Evolutionary conservation across 2,888 invertebrate species (phyloP).

Genomic region (Bembecia ichneumoniformis): DNA sequence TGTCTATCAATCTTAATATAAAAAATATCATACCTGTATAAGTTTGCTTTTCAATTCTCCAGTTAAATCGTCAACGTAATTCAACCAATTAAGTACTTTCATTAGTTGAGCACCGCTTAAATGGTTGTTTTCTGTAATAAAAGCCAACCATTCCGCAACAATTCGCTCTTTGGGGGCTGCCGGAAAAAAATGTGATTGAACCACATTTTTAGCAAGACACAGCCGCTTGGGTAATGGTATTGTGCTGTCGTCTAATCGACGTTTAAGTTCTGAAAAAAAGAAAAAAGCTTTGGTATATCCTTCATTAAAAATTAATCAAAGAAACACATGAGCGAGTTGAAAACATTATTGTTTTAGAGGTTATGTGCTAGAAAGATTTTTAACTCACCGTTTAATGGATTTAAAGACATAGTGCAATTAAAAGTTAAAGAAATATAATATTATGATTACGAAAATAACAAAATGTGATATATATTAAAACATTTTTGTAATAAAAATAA

Average conservation of each 20-base stretch:
- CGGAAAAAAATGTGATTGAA: conserved; percentile 58
- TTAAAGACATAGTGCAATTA: conserved; percentile 35
- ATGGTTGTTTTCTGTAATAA: conserved; percentile 29
- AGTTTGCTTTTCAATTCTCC: conserved; percentile 45
- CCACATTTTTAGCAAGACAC: conserved; percentile 67
- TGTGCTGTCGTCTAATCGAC: conserved; percentile 45
- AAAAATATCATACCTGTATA: conserved; percentile 35
- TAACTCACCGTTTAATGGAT: conserved; percentile 41
- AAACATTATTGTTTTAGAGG: neutral
- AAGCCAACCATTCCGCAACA: conserved; percentile 62
- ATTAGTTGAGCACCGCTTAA: conserved; percentile 35
- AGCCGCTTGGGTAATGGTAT: conserved; percentile 64
- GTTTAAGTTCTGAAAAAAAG: conserved; percentile 54
- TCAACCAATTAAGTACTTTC: conserved; percentile 43
- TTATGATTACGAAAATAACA: neutral
- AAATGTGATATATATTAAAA: neutral
- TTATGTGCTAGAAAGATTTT: neutral
- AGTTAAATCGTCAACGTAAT: conserved; percentile 40
- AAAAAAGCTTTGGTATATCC: no score
- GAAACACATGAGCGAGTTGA: no score
- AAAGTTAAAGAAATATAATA: neutral
- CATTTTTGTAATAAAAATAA: no score
- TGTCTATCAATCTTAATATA: no score
- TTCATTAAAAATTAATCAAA: neutral
- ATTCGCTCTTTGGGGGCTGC: conserved; percentile 62